These are phyloP conservation scores for Procapra przewalskii DNA, from an alignment of 2,113 vertebrate species.

Conservation along the genomic window DNA sequence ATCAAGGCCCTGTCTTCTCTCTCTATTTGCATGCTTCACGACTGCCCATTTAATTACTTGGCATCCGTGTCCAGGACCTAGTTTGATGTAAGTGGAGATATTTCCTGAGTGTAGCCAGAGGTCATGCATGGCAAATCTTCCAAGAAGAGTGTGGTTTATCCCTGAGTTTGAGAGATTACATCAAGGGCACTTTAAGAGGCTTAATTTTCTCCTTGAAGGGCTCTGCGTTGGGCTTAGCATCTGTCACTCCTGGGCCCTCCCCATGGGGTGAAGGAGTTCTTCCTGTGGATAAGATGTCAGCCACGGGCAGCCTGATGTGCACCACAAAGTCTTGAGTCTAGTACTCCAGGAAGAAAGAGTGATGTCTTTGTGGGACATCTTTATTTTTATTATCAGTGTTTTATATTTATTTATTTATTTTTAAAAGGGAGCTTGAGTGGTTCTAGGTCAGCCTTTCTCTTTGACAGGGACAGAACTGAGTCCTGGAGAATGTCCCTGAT, in stretches of 20 bases:
- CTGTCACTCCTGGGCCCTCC: not conserved
- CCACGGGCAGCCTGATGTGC: too few relatives aligned
- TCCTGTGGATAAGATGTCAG: not conserved
- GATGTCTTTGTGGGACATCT: not conserved
- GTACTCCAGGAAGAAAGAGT: not conserved
- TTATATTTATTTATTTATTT: not conserved
- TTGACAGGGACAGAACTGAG: not conserved
- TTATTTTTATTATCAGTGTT: not conserved
- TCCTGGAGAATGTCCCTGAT: not conserved
- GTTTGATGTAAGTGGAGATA: not conserved
- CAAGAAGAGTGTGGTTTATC: constrained; percentile 31
- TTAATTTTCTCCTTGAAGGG: constrained; percentile 65
- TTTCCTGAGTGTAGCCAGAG: constrained; percentile 27
- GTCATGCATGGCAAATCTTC: constrained; percentile 32
- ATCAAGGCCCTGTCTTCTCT: not conserved
- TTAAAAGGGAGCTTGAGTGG: not conserved
- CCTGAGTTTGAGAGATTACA: constrained; percentile 54
- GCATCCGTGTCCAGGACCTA: not conserved
- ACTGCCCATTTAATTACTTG: not conserved
- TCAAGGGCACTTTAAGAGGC: constrained; percentile 49
- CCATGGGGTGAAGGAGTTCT: not conserved
- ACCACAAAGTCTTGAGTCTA: not conserved
- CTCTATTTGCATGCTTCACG: not conserved
- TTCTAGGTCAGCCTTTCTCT: not conserved
- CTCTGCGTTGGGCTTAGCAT: not conserved